These are phyloP conservation scores for Paralinhomoeus sp. DNA, from an alignment of 2,888 invertebrate species.

Conservation along the genomic window DNA sequence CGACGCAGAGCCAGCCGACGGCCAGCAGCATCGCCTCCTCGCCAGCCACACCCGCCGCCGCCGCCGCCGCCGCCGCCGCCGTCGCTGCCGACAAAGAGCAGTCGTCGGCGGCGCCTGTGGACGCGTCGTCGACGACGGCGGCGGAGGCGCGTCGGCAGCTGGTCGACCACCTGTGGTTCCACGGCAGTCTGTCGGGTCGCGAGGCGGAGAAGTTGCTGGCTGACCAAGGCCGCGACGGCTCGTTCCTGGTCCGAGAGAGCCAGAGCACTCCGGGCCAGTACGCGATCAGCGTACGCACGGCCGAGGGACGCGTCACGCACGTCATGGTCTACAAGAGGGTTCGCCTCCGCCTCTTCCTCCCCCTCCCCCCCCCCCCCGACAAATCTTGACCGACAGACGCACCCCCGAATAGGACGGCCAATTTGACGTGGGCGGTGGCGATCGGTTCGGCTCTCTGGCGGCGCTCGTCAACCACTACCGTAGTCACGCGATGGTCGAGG, in stretches of 20 bases:
- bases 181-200: slow-evolving; percentile 27
- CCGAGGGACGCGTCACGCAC: slow-evolving; percentile 73
- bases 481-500: slow-evolving; percentile 91
- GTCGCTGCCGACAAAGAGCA: no score
- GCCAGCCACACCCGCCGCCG: no score
- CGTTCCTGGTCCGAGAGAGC: slow-evolving; percentile 84
- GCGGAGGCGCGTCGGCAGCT: no score
- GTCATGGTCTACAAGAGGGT: slow-evolving; percentile 77
- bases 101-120: no score
- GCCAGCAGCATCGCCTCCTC: no score
- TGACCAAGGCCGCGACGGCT: slow-evolving; percentile 59
- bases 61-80: no score
- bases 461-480: slow-evolving; percentile 86
- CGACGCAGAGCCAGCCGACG: no score
- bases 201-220: slow-evolving; percentile 26
- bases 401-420: slow-evolving; percentile 43
- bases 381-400: not conserved
- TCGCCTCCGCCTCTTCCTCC: no score
- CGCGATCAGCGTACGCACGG: slow-evolving; percentile 68
- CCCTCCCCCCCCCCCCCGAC: no score
- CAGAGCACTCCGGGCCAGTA: slow-evolving; percentile 90
- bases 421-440: slow-evolving; percentile 87
- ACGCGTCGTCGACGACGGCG: no score
- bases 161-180: slow-evolving; percentile 26
- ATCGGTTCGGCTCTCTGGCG: slow-evolving; percentile 64